Base-by-base conservation (phyloP, 2,888 invertebrate genomes). In the Calameuta pallipes region DNA sequence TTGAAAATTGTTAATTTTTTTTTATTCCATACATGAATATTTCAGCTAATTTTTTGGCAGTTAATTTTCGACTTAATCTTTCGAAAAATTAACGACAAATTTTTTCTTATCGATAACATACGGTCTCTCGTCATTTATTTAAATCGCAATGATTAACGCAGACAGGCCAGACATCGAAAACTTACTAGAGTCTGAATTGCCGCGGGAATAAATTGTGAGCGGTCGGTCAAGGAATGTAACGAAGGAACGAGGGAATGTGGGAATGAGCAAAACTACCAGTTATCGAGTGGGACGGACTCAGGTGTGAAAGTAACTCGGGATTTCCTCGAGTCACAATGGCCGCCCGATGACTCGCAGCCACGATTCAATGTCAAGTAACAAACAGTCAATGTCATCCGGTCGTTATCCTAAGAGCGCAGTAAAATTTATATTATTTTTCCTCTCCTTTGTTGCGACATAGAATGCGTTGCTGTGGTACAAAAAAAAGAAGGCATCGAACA, bases 291-390 rank as follows among this genome's bases (percentile, higher is more conserved):
- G 56, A 56, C 56, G 23, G 23, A 56, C 56, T 15, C 15, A 71
- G 71, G 71, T 71, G 71, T 71, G 71, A 71, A 71, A 71, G 71
- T 71, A 71, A 71, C 71, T 34, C 71, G 71, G 71, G 71, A 71
- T 71, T 71, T 71, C 71, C 71, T 71, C 33, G 71, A n/a, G 33
- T 71, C 33, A 71, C 71, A 71, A 71, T 71, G 33, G 71, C 31
- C 71, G 71, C 31, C 31, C 71, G 71, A 71, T 71, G 71, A 71
- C 71, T 71, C 71, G 71, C 71, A 34, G 33, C 31, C 71, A 34
- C 71, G 71, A 31, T 71, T 34, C 71, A 71, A 71, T 71, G 71
- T 71, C 71, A 71, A 71, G 71, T 71, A 71, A 71, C 71, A 71
- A 71, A 71, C 71, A 71, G 71, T 31, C 71, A 71, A 71, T 71